Conservation (phyloP, 1,140 invertebrate species). For the Brachionus rubens region DNA sequence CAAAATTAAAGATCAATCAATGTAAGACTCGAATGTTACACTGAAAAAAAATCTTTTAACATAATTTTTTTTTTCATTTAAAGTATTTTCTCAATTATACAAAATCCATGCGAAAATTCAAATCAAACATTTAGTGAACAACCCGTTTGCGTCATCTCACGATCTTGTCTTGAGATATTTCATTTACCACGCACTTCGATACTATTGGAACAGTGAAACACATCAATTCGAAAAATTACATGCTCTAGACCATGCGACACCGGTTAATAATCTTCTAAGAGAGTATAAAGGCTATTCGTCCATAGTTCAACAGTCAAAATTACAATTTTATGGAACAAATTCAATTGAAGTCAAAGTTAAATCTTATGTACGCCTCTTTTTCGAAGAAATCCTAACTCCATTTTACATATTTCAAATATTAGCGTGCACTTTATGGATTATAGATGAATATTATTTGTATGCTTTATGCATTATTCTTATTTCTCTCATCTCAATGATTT, state of each 20-base stretch:
- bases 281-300: conserved; percentile 31
- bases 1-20: not conserved
- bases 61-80: not conserved
- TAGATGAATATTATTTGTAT: conserved; percentile 66
- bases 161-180: conserved; percentile 2
- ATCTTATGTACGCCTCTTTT: conserved; percentile 53
- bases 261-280: conserved; percentile 3
- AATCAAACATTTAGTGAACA: not conserved
- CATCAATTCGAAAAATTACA: not conserved
- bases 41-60: not conserved
- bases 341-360: conserved; percentile 61
- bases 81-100: not conserved
- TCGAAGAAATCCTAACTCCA: conserved; percentile 71
- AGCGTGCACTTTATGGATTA: conserved; percentile 64
- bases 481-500: conserved; percentile 62
- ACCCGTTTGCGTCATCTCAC: not conserved
- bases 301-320: conserved; percentile 35
- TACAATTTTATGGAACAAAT: conserved; percentile 61
- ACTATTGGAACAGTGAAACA: conserved; percentile 13
- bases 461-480: conserved; percentile 66
- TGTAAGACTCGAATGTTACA: not conserved
- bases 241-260: not conserved
- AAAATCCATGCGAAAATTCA: conserved; percentile 2
- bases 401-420: conserved; percentile 74
- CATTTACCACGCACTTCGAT: conserved; percentile 25